Conservation (phyloP, 2,888 invertebrate genomes). For the Macaria notata region DNA sequence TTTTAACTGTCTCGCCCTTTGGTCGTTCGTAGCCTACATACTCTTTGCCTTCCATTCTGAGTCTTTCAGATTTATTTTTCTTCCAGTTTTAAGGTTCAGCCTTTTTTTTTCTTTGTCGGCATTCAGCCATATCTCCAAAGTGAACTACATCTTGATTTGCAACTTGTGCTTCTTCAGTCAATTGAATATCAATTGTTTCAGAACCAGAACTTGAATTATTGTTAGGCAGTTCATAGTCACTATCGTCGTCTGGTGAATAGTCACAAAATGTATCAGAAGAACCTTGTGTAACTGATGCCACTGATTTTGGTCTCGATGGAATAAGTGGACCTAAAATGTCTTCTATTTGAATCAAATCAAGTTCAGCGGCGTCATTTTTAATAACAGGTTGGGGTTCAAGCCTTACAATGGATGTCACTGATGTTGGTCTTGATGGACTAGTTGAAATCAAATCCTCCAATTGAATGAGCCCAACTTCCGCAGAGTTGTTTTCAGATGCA, state of each 20-base stretch:
- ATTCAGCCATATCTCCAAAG: neutral
- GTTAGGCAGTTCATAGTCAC: conserved; percentile 1
- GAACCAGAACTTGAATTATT: neutral
- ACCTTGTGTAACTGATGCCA: neutral
- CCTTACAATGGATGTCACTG: neutral
- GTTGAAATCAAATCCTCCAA: conserved; percentile 1
- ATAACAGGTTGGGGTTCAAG: no score
- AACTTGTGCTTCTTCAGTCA: neutral
- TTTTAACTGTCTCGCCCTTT: no score
- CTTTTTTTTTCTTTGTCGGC: no score
- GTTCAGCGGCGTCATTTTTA: no score
- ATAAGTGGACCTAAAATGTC: no score
- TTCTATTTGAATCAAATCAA: no score
- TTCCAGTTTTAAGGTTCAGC: no score
- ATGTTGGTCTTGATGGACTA: neutral
- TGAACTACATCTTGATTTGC: neutral
- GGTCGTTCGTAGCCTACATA: no score
- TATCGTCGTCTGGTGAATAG: conserved; percentile 1
- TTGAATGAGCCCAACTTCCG: neutral
- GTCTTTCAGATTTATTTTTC: no score
- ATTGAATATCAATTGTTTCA: neutral
- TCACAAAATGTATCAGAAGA: neutral
- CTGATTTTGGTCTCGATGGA: neutral
- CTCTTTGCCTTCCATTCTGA: no score
- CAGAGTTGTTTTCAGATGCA: neutral